Evolutionary conservation across 2,888 invertebrate species (phyloP).

Genomic region (Lochmaea crataegi): DNA sequence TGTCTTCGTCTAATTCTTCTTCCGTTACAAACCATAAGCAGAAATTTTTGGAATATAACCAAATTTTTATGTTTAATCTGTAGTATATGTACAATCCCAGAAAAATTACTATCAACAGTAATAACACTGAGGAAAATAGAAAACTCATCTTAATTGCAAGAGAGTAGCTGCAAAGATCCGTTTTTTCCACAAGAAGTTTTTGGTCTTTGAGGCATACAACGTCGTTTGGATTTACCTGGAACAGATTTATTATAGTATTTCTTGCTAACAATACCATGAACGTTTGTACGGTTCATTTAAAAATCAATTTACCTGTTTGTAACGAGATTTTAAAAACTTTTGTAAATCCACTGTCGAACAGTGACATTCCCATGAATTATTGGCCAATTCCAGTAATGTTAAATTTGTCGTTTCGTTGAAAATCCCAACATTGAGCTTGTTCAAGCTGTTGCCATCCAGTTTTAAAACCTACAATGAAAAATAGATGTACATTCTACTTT

Average conservation of each 20-base stretch:
- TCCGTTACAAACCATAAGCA: slow-evolving; percentile 75
- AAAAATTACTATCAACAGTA: slow-evolving; percentile 60
- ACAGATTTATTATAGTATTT: too few species aligned
- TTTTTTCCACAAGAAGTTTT: slow-evolving; percentile 55
- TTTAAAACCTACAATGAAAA: slow-evolving; percentile 63
- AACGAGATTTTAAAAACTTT: slow-evolving; percentile 43
- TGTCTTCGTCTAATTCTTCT: slow-evolving; percentile 76
- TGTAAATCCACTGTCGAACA: slow-evolving; percentile 64
- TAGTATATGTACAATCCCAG: slow-evolving; percentile 67
- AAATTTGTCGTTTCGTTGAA: slow-evolving; percentile 62
- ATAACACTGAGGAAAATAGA: slow-evolving; percentile 33
- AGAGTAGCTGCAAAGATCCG: slow-evolving; percentile 53
- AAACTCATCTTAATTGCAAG: not conserved
- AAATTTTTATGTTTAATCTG: slow-evolving; percentile 74
- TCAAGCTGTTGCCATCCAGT: slow-evolving; percentile 70
- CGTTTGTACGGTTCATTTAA: too few species aligned
- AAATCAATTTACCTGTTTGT: slow-evolving; percentile 44
- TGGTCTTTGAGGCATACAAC: slow-evolving; percentile 53
- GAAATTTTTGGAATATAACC: slow-evolving; percentile 71
- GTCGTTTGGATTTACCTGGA: slow-evolving; percentile 50
- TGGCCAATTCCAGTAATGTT: slow-evolving; percentile 61
- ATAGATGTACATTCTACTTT: not conserved
- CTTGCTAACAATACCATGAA: too few species aligned
- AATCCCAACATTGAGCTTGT: slow-evolving; percentile 64
- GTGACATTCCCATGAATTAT: slow-evolving; percentile 73